Base-by-base conservation (phyloP, 2,113 vertebrate genomes). In the Electrona antarctica region DNA sequence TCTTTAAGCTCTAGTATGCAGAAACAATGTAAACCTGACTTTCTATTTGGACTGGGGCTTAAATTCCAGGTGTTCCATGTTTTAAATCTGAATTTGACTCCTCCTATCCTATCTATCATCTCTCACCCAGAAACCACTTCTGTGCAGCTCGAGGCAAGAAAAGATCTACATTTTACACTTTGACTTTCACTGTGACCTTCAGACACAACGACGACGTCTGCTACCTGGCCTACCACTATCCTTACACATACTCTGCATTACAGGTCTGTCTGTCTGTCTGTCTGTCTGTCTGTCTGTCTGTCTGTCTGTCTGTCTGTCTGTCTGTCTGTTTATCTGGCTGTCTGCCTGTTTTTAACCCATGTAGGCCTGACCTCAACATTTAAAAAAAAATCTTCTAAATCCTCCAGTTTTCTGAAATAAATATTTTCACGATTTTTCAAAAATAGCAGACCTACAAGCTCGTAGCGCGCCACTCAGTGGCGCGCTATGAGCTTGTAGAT, bases 191-290 rank as follows among this genome's bases (percentile, higher is more conserved):
- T 0, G 33, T 97, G 69, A 94, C 88, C 63, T 98, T 98, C 72
- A 94, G 89, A 49, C 95, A 98, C 33, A 73, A 67, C 0, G 95
- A 95, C 14, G 97, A 98, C 8, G 91, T 95, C 71, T 98, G 97
- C 87, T 98, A 97, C 84, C 70, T 98, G 90, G 96, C 97, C 47
- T 97, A 98, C 81, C 96, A 99, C 81, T 99, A 96, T 51, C 97
- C 97, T 7, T 97, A 97, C 79, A 96, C 96, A 52, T 97, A 95
- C 79, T 93, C 96, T 5, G 76, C 93, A 1, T 92, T 98, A 76
- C 94, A 94, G 96, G 97, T 98, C 93, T 85, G 93, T 85, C 69
- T 64, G 55, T 60, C 64, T 67, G 28, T 73, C 50, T 73, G 51
- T 64, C 54, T 67, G 29, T 64, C 62, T 59, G 21, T 52, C n/a